phyloP scores from a whole-genome alignment of 2,888 invertebrate genomes.

The Euzetes globulus region DNA sequence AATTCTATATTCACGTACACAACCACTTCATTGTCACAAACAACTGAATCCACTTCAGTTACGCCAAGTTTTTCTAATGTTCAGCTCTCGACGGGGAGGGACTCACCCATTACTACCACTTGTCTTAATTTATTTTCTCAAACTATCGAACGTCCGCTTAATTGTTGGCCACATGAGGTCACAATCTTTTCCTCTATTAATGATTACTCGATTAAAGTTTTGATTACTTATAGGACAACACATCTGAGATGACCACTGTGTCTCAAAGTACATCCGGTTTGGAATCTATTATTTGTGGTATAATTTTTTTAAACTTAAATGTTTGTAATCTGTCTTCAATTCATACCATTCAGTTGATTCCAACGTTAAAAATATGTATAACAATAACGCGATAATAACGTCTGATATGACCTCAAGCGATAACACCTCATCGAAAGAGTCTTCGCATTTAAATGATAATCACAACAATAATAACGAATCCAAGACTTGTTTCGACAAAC shows the following conservation, averaged over 20 bases:
- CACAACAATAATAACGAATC: constrained; percentile 17
- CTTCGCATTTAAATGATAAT: background rate
- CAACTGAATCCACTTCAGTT: constrained; percentile 33
- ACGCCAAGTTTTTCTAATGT: constrained; percentile 33
- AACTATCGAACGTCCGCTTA: too few relatives aligned
- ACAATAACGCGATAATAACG: background rate
- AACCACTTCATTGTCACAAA: constrained; percentile 38
- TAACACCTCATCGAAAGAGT: background rate
- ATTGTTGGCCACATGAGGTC: background rate
- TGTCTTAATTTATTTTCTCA: background rate
- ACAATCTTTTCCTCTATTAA: background rate
- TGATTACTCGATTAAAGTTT: background rate
- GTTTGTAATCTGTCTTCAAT: too few relatives aligned
- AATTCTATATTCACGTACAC: constrained; percentile 42
- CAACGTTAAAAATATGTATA: too few relatives aligned
- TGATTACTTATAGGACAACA: background rate
- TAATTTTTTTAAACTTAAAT: too few relatives aligned
- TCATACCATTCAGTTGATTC: too few relatives aligned
- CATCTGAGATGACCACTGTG: background rate
- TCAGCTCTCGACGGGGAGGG: constrained; percentile 34
- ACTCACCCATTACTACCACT: background rate
- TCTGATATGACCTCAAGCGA: background rate
- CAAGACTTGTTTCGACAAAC: background rate
- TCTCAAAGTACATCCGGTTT: too few relatives aligned
- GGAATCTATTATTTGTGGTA: too few relatives aligned